Conservation (phyloP, 64 coral and sea anemone genomes). For the Orbicella faveolata region DNA sequence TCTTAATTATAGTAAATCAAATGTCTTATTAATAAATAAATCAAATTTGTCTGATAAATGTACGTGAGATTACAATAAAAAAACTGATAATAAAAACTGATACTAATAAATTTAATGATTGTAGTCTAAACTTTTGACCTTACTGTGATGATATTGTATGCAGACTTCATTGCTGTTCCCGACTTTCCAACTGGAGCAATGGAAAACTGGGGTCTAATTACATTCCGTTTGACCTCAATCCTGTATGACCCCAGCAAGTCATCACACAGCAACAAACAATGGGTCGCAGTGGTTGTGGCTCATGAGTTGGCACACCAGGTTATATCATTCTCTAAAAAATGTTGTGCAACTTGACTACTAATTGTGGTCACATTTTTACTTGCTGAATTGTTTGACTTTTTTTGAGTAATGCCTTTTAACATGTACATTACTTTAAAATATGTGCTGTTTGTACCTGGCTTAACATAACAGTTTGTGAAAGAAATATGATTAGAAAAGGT, state of each 20-base stretch:
- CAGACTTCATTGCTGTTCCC: constrained; percentile 98
- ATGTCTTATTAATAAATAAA: too few species aligned
- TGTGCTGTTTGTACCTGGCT: too few species aligned
- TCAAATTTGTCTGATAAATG: too few species aligned
- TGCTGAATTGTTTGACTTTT: too few species aligned
- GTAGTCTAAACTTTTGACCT: not conserved
- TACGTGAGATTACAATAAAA: not conserved
- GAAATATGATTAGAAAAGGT: too few species aligned
- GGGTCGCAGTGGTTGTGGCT: constrained; percentile 92
- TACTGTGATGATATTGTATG: constrained; percentile 56
- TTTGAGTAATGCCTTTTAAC: too few species aligned
- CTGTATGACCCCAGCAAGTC: constrained; percentile 75
- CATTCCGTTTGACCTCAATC: constrained; percentile 93
- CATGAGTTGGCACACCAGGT: constrained; percentile 98
- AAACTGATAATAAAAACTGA: not conserved
- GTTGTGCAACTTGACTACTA: too few species aligned
- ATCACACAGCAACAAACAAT: constrained; percentile 85
- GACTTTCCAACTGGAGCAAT: constrained; percentile 95
- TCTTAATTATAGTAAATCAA: too few species aligned
- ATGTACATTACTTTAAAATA: too few species aligned
- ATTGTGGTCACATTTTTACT: not conserved
- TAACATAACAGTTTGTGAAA: too few species aligned
- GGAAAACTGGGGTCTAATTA: constrained; percentile 99
- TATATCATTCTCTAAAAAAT: not conserved
- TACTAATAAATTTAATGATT: not conserved